These are phyloP conservation scores for Salpingus planirostris DNA, from an alignment of 2,888 invertebrate genomes.

Conservation along the genomic window DNA sequence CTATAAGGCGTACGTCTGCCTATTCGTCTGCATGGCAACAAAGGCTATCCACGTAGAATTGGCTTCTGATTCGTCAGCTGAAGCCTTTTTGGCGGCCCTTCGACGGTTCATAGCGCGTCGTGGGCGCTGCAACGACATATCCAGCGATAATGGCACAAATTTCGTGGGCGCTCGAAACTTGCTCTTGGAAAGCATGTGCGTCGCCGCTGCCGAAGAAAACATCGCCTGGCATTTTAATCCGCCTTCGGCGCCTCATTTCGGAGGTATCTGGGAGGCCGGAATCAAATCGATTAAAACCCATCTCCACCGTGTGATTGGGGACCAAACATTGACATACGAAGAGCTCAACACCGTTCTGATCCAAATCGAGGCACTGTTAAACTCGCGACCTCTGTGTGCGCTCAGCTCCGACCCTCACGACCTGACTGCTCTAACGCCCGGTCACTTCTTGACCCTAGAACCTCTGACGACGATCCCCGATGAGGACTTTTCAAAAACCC, in stretches of 20 bases:
- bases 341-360: not conserved
- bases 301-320: not conserved
- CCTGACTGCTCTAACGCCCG: not conserved
- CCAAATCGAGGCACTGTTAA: not conserved
- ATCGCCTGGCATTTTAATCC: not conserved
- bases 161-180: constrained; percentile 2
- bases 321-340: not conserved
- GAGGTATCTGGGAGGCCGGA: not conserved
- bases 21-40: constrained; percentile 1
- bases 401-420: not conserved
- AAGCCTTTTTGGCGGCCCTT: constrained; percentile 5
- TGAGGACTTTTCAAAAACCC: too few species aligned
- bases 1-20: constrained; percentile 10
- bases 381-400: not conserved
- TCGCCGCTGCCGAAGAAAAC: not conserved
- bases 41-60: constrained; percentile 6
- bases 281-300: not conserved
- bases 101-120: constrained; percentile 6
- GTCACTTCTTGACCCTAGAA: not conserved
- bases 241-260: not conserved
- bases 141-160: constrained; percentile 5
- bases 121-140: constrained; percentile 4
- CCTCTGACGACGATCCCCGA: too few species aligned
- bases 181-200: not conserved
- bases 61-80: constrained; percentile 2